These are phyloP conservation scores for Pogonocherus hispidulus DNA, from an alignment of 2,888 invertebrate genomes.

Conservation along the genomic window DNA sequence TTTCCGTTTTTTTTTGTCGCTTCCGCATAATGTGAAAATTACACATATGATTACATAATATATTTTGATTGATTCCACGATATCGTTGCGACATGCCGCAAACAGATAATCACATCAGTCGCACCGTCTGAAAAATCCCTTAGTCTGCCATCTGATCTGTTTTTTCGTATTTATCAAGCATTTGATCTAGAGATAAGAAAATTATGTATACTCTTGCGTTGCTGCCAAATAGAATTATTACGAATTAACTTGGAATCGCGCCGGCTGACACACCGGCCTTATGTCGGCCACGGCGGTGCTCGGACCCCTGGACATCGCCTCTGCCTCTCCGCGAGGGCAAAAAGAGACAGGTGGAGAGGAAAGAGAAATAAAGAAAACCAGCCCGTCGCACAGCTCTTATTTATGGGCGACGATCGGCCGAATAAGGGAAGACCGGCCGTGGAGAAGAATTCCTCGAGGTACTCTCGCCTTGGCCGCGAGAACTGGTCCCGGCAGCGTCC, in stretches of 20 bases:
- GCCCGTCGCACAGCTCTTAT: constrained; percentile 54
- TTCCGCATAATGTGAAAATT: too few species aligned
- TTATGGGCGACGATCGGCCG: constrained; percentile 56
- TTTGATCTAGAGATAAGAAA: too few species aligned
- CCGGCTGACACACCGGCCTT: constrained; percentile 50
- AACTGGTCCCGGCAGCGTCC: constrained; percentile 51
- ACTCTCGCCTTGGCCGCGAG: constrained; percentile 56
- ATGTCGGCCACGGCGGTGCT: constrained; percentile 46
- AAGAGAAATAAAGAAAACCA: constrained; percentile 37
- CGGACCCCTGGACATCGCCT: constrained; percentile 12
- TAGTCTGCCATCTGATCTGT: too few species aligned
- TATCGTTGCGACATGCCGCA: too few species aligned
- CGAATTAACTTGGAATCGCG: constrained; percentile 34
- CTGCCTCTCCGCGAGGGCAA: background rate
- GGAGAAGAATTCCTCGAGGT: constrained; percentile 54
- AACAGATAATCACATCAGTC: too few species aligned
- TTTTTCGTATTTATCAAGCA: too few species aligned
- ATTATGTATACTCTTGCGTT: too few species aligned
- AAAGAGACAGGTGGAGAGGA: background rate
- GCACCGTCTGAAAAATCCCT: too few species aligned
- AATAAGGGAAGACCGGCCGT: constrained; percentile 55
- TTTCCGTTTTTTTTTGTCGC: too few species aligned
- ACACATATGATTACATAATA: too few species aligned
- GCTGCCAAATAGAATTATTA: background rate
- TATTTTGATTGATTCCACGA: too few species aligned